phyloP scores from a whole-genome alignment of 2,113 vertebrate species.

The Plotosus lineatus region DNA sequence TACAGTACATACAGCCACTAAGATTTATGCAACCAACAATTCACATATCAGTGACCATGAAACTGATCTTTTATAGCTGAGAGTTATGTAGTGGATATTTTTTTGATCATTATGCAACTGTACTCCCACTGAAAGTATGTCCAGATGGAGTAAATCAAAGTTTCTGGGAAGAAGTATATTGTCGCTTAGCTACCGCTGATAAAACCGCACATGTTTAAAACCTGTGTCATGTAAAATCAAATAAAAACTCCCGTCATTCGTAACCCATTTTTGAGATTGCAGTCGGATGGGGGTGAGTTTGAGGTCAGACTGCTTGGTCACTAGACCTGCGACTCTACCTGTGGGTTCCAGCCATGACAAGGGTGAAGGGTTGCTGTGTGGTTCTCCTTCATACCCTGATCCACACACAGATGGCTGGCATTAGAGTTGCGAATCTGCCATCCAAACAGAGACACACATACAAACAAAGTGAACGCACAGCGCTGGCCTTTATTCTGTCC shows the following conservation, averaged over 20 bases:
- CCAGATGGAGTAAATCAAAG: no score
- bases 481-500: conserved; percentile 5
- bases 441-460: conserved; percentile 25
- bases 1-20: no score
- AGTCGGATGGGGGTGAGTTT: conserved; percentile 19
- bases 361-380: conserved; percentile 93
- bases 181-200: conserved; percentile 23
- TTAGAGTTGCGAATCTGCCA: conserved; percentile 89
- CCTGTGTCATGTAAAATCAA: conserved; percentile 29
- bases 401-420: conserved; percentile 89
- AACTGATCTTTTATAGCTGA: no score
- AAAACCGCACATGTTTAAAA: conserved; percentile 11
- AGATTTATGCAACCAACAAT: no score
- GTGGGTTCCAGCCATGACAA: conserved; percentile 91
- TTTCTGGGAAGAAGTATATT: background rate
- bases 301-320: conserved; percentile 19
- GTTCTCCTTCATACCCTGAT: conserved; percentile 92
- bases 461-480: background rate
- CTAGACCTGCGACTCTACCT: conserved; percentile 74
- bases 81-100: no score
- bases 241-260: conserved; percentile 2
- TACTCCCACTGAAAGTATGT: no score
- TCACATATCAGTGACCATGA: no score
- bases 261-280: conserved; percentile 35
- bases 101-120: no score